phyloP scores from a whole-genome alignment of 2,888 invertebrate species.

The Cepaea hortensis region DNA sequence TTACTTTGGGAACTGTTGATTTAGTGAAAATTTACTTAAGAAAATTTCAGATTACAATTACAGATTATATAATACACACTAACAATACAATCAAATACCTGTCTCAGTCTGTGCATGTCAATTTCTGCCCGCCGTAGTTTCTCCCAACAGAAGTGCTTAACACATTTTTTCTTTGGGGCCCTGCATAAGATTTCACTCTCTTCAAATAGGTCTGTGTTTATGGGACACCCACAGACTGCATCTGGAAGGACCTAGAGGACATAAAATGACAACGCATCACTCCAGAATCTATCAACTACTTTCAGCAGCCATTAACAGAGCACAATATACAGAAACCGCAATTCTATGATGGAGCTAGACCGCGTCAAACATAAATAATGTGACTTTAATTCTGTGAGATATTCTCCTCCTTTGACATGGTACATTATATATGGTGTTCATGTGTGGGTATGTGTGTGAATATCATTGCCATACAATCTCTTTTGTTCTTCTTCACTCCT shows the following conservation, averaged over 20 bases:
- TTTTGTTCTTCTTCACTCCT: too few species aligned
- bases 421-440: too few species aligned
- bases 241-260: constrained; percentile 68
- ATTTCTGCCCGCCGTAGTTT: constrained; percentile 94
- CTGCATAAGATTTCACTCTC: constrained; percentile 88
- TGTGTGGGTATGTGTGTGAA: too few species aligned
- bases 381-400: neutral
- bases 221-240: constrained; percentile 93
- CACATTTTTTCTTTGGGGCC: constrained; percentile 91
- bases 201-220: constrained; percentile 89
- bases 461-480: too few species aligned
- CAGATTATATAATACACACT: too few species aligned
- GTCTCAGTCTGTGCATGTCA: constrained; percentile 87
- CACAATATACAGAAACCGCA: too few species aligned
- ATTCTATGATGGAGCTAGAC: neutral
- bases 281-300: too few species aligned
- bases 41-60: too few species aligned
- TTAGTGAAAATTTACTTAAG: too few species aligned
- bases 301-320: too few species aligned
- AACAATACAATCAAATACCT: constrained; percentile 72
- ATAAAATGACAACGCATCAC: neutral
- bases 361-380: neutral
- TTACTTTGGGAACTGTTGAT: too few species aligned
- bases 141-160: constrained; percentile 96
- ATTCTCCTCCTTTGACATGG: too few species aligned